Evolutionary conservation across 2,797 vertebrate genomes (phyloP).

Genomic region (Silurus aristotelis): DNA sequence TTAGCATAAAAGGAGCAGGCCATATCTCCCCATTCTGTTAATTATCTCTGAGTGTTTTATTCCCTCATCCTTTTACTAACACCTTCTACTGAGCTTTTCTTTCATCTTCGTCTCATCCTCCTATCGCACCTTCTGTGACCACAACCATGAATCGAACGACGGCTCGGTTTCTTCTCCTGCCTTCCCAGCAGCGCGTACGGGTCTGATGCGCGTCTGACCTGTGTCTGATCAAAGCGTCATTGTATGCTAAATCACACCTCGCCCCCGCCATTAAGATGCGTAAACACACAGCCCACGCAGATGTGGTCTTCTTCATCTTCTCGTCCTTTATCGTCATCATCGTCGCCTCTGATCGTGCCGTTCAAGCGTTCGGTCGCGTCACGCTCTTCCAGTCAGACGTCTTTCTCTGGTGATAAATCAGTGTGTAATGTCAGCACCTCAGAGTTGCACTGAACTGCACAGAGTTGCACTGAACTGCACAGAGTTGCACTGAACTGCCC

Average conservation of each 20-base stretch:
- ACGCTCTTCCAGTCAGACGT: slow-evolving; percentile 2
- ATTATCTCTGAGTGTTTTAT: not conserved
- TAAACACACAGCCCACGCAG: slow-evolving; percentile 31
- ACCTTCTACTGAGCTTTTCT: too few species aligned
- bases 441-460: not conserved
- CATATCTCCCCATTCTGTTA: too few species aligned
- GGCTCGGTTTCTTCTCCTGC: not conserved
- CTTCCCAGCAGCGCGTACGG: not conserved
- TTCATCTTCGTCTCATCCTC: not conserved
- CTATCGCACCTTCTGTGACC: not conserved
- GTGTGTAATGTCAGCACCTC: slow-evolving; percentile 9
- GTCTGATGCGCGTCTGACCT: slow-evolving; percentile 17
- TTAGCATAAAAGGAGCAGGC: not conserved
- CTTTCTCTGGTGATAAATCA: slow-evolving; percentile 16
- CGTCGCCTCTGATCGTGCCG: not conserved
- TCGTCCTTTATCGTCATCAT: slow-evolving; percentile 19
- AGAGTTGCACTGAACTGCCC: not conserved
- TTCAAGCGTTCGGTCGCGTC: not conserved
- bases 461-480: too few species aligned
- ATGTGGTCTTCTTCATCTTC: slow-evolving; percentile 22
- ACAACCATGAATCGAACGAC: not conserved
- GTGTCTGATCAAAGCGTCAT: slow-evolving; percentile 20
- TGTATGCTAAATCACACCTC: not conserved
- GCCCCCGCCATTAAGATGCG: not conserved
- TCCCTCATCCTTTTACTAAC: too few species aligned